phyloP scores from a whole-genome alignment of 2,888 invertebrate species.

The Pyralis farinalis region DNA sequence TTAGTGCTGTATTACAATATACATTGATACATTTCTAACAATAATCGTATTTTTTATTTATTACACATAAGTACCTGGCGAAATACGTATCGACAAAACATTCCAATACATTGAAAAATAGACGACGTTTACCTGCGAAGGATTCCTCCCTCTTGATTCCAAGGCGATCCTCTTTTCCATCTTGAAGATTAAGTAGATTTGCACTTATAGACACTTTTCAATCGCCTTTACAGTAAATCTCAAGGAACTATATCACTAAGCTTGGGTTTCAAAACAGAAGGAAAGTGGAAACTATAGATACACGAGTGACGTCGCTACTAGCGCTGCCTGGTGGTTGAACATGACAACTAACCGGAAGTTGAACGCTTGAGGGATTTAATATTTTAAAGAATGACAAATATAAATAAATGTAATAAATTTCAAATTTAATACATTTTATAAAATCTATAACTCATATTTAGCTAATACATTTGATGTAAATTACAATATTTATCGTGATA shows the following conservation, averaged over 20 bases:
- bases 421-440: not conserved
- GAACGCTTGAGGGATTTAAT: conserved; percentile 36
- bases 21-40: conserved; percentile 23
- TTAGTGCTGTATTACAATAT: conserved; percentile 14
- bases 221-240: conserved; percentile 54
- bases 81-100: conserved; percentile 81
- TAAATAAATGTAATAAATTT: not conserved
- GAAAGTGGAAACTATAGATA: conserved; percentile 80
- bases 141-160: conserved; percentile 95
- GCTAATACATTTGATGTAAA: too few species aligned
- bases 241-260: conserved; percentile 72
- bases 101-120: conserved; percentile 64
- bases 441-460: not conserved
- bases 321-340: conserved; percentile 66
- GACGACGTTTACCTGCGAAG: conserved; percentile 89
- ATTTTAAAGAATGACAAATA: not conserved
- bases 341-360: conserved; percentile 53
- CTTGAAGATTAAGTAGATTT: conserved; percentile 40
- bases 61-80: conserved; percentile 51
- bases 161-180: conserved; percentile 98
- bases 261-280: conserved; percentile 83
- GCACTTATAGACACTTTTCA: conserved; percentile 54
- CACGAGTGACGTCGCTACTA: conserved; percentile 74
- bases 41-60: conserved; percentile 36
- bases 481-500: too few species aligned